These are phyloP conservation scores for Clarias laeviceps DNA, from an alignment of 2,797 vertebrate genomes.

Conservation along the genomic window DNA sequence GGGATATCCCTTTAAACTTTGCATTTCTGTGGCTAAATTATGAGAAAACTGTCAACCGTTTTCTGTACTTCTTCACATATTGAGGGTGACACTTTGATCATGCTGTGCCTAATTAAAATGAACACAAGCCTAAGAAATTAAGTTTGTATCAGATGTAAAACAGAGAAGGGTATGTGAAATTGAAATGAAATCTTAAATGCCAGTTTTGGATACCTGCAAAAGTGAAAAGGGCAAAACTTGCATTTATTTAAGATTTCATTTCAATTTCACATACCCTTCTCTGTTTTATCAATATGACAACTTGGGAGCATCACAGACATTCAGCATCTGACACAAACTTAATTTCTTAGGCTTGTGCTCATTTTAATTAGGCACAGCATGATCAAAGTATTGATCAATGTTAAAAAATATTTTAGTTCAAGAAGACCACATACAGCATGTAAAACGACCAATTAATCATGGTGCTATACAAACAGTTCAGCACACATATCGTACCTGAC, in stretches of 20 bases:
- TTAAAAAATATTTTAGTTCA: too few species aligned
- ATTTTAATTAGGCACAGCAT: neutral
- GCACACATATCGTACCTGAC: slow-evolving; percentile 64
- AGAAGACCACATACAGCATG: too few species aligned
- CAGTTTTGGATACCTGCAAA: too few species aligned
- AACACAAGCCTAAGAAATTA: neutral
- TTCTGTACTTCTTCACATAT: neutral
- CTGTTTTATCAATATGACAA: too few species aligned
- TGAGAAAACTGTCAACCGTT: neutral
- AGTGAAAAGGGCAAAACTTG: too few species aligned
- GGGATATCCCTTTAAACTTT: neutral
- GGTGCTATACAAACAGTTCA: neutral
- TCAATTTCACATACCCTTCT: neutral
- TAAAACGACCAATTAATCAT: neutral
- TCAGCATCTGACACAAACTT: neutral
- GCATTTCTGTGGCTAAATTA: neutral
- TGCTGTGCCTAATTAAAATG: neutral
- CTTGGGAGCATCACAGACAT: too few species aligned
- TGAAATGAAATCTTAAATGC: too few species aligned
- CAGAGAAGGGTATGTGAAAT: neutral
- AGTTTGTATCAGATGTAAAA: neutral
- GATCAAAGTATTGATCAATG: neutral
- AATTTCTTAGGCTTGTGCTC: neutral
- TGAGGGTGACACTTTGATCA: neutral
- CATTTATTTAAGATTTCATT: too few species aligned